These are phyloP conservation scores for Saccostrea glomerata DNA, from an alignment of 1,140 invertebrate species.

Conservation along the genomic window DNA sequence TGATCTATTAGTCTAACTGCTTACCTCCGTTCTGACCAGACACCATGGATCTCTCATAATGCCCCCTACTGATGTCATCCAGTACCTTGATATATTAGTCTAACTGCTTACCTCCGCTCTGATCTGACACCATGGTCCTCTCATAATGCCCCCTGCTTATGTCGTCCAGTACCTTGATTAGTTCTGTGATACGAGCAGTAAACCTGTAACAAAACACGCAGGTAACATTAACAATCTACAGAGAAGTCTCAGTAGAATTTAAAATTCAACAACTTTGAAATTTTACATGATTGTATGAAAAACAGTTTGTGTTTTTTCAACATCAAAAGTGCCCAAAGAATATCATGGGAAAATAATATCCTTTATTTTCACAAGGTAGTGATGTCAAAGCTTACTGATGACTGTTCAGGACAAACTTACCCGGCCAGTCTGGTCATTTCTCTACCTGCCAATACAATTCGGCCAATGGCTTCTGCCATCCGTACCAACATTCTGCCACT, in stretches of 20 bases:
- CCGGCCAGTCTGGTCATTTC: slow-evolving; percentile 96
- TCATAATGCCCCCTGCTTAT: slow-evolving; percentile 92
- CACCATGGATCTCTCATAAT: slow-evolving; percentile 94
- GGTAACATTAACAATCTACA: not conserved
- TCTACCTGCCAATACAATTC: slow-evolving; percentile 94
- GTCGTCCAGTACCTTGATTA: slow-evolving; percentile 92
- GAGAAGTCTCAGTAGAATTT: not conserved
- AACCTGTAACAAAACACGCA: slow-evolving; percentile 81
- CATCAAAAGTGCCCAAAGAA: no score
- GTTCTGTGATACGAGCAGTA: slow-evolving; percentile 93
- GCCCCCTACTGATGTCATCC: slow-evolving; percentile 81
- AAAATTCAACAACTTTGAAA: not conserved
- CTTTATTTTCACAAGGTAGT: no score
- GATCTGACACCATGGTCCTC: slow-evolving; percentile 88
- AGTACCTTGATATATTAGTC: not conserved
- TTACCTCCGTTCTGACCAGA: no score
- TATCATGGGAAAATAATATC: no score
- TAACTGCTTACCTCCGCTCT: slow-evolving; percentile 32
- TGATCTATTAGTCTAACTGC: no score
- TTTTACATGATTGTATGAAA: not conserved
- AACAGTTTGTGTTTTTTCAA: no score
- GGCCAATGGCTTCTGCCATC: slow-evolving; percentile 96
- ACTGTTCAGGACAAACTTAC: slow-evolving; percentile 63
- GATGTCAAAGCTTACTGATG: no score
- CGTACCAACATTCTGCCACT: slow-evolving; percentile 98